phyloP scores from a whole-genome alignment of 1,140 invertebrate genomes.

The Papilio xuthus region DNA sequence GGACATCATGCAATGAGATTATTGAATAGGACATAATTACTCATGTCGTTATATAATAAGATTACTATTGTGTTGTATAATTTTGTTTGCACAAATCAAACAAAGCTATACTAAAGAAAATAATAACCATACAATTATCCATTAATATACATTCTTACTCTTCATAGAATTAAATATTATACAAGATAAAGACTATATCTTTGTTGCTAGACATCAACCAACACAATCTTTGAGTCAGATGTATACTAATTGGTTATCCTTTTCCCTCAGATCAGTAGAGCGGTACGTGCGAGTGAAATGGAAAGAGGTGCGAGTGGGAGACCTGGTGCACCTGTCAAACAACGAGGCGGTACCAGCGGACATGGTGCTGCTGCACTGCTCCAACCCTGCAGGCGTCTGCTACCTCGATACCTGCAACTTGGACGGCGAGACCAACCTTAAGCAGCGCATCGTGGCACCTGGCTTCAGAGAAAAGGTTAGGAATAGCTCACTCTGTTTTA shows the following conservation, averaged over 20 bases:
- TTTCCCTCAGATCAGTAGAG: slow-evolving; percentile 87
- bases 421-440: slow-evolving; percentile 99
- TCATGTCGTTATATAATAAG: slow-evolving; percentile 7
- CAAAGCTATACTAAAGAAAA: neutral
- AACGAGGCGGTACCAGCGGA: slow-evolving; percentile 98
- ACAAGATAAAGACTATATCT: neutral
- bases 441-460: slow-evolving; percentile 93
- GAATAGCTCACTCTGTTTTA: neutral
- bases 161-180: too few relatives aligned
- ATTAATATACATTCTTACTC: neutral
- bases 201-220: neutral
- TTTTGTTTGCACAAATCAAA: slow-evolving; percentile 12
- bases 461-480: slow-evolving; percentile 86
- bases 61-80: slow-evolving; percentile 2
- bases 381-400: slow-evolving; percentile 96
- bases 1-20: neutral
- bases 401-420: slow-evolving; percentile 99
- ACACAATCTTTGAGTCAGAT: neutral
- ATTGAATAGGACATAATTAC: slow-evolving; percentile 28
- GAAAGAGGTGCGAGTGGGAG: slow-evolving; percentile 96
- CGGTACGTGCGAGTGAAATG: slow-evolving; percentile 94
- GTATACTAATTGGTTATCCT: slow-evolving; percentile 37
- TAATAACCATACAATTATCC: neutral
- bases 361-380: slow-evolving; percentile 93
- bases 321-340: slow-evolving; percentile 97